Evolutionary conservation across 2,888 invertebrate species (phyloP), one percentile per base, ranked within the genome.

Genomic region (Crossocerus cetratus): DNA sequence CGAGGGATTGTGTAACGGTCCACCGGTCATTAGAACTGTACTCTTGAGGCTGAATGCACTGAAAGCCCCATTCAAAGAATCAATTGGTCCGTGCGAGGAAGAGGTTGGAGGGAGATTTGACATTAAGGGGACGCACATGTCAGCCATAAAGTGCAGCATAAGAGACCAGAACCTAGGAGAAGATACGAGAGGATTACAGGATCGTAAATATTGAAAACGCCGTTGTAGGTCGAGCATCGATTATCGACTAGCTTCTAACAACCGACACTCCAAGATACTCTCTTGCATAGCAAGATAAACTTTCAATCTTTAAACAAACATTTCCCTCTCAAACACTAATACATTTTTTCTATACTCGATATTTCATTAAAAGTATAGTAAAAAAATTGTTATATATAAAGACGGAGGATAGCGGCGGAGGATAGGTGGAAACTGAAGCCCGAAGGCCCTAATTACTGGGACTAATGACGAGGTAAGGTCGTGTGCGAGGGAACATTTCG

Each of bases 401-500:
- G 5, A 1, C 14, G 1, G 18, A 20, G n/a, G 14, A 14, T 23
- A n/a, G 57, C 32, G 14, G 16, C 32, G 23, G 18, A 14, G 43
- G 44, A n/a, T 11, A 45, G 14, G 45, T 18, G 44, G 65, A 65
- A 55, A 54, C 43, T 57, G 45, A 11, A 44, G 43, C 59, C 58
- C 22, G 56, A 54, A 71, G 56, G 59, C 70, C 65, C 62, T 56
- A 74, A 80, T 83, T 82, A 69, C 57, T 45, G 62, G 65, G 58
- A 74, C 67, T 75, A 76, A 78, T 82, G 78, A 78, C 68, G 70
- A 72, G 69, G 69, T 77, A 77, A 82, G 78, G 81, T 77, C 72
- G 76, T 72, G 69, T 69, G 55, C n/a, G n/a, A 69, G 70, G 69
- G 72, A 74, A 76, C 73, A 73, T 76, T 65, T 59, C 44, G 65